A percentile compares a stretch with the other conserved stretches of the same genome.
Evolutionary conservation across 2,888 invertebrate species (phyloP).

Genomic region (Julus scanicus): DNA sequence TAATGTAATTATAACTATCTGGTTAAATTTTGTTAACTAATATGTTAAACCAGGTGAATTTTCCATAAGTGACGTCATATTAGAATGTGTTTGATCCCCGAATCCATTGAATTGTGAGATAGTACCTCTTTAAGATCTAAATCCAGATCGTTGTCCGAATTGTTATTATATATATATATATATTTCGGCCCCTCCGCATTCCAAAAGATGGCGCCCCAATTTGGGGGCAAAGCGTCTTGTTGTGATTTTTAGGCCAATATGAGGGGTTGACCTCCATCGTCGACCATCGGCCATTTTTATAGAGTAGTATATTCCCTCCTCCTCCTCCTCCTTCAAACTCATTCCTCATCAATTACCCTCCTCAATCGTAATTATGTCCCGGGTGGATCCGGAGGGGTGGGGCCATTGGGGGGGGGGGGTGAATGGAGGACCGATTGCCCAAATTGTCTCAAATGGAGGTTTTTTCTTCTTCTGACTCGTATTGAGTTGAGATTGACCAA

Average conservation of each 20-base stretch:
- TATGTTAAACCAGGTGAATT: no score
- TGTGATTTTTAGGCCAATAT: neutral
- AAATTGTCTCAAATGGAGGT: conserved; percentile 5
- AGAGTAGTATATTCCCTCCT: neutral
- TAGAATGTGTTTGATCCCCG: no score
- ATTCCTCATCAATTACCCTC: neutral
- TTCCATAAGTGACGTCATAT: no score
- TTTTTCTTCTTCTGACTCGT: neutral
- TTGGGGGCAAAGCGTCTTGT: neutral
- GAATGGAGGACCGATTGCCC: neutral
- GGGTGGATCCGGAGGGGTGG: conserved; percentile 7
- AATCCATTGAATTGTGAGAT: no score
- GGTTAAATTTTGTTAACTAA: no score
- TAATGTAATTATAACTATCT: no score
- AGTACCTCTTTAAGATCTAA: no score
- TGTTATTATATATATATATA: no score
- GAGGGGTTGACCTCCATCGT: neutral
- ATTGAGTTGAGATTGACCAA: neutral
- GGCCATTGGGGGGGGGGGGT: neutral
- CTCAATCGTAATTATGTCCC: conserved; percentile 19
- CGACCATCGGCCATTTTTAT: neutral
- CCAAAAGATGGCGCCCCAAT: neutral
- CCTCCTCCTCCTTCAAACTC: neutral
- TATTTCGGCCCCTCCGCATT: neutral
- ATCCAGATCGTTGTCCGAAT: no score